These are phyloP conservation scores for Sebastes trivittatus DNA, from an alignment of 2,797 vertebrate species.

Conservation along the genomic window DNA sequence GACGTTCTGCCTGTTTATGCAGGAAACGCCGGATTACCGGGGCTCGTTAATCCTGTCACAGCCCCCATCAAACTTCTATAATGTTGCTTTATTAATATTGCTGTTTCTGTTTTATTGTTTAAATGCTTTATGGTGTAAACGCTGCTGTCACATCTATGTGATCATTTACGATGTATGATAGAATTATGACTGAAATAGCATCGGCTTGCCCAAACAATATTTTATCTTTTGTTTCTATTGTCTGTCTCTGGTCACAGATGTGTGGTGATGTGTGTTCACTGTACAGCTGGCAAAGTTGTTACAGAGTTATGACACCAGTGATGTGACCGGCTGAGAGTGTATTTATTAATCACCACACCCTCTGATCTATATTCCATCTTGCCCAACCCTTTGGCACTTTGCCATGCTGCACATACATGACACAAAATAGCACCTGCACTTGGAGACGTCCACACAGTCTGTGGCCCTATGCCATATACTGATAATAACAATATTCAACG, in stretches of 20 bases:
- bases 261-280: neutral
- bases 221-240: neutral
- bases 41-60: neutral
- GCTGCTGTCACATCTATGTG: neutral
- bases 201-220: neutral
- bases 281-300: neutral
- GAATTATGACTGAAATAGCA: neutral
- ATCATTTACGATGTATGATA: neutral
- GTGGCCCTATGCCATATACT: neutral
- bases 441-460: neutral
- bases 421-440: neutral
- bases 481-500: neutral
- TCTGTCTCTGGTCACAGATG: neutral
- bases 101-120: neutral
- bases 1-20: neutral
- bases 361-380: neutral
- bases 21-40: neutral
- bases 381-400: neutral
- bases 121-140: neutral
- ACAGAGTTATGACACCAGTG: neutral
- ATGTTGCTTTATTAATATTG: neutral
- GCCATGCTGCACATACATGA: neutral
- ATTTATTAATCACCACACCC: neutral
- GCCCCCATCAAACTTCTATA: neutral
- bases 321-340: neutral